These are phyloP conservation scores for Lepas anatifera DNA, from an alignment of 2,888 invertebrate species.

Conservation along the genomic window DNA sequence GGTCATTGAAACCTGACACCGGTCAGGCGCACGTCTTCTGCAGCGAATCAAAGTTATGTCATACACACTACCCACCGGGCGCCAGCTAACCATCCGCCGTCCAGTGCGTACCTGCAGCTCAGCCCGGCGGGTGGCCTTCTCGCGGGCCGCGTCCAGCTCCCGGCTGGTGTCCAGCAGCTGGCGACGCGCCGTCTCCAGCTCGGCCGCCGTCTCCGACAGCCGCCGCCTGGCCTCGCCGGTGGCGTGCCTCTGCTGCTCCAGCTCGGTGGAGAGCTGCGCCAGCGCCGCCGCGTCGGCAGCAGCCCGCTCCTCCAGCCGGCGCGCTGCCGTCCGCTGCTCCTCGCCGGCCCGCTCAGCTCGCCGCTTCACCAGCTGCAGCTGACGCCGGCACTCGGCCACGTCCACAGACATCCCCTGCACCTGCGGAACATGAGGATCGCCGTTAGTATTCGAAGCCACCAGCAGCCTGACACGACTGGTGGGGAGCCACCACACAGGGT, in stretches of 20 bases:
- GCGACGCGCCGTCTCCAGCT: neutral
- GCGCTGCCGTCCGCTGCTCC: neutral
- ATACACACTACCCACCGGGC: no score
- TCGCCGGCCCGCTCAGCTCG: neutral
- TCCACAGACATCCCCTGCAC: conserved; percentile 1
- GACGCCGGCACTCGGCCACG: conserved; percentile 1
- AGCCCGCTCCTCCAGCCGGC: neutral
- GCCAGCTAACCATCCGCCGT: no score
- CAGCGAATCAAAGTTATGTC: no score
- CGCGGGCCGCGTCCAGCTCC: neutral
- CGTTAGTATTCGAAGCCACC: no score
- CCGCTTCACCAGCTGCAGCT: conserved; percentile 9
- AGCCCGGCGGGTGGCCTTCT: neutral
- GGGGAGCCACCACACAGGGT: no score
- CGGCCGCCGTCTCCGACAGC: neutral
- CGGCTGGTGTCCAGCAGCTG: neutral
- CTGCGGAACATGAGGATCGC: neutral
- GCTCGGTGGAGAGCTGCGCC: neutral
- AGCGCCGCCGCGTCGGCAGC: neutral
- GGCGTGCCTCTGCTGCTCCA: neutral
- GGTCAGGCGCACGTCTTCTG: no score
- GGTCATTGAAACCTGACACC: no score
- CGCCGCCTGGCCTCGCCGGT: neutral
- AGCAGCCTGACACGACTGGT: no score
- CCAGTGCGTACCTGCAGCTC: neutral